These are phyloP conservation scores for Anthrax anthrax DNA, from an alignment of 2,888 invertebrate genomes.

Conservation along the genomic window DNA sequence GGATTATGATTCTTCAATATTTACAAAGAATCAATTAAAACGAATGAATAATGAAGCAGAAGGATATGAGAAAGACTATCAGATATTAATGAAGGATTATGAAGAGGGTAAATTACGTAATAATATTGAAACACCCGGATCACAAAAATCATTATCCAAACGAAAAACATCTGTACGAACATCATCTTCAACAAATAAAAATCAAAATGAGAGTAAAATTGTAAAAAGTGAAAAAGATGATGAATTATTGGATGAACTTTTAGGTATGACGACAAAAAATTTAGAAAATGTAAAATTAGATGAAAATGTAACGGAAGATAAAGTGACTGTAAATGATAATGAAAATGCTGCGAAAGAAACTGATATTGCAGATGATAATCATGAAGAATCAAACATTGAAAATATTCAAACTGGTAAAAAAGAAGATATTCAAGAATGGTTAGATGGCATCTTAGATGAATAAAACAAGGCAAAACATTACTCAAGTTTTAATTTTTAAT, in stretches of 20 bases:
- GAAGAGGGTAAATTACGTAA: constrained; percentile 28
- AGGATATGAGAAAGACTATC: constrained; percentile 22
- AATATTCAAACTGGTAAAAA: not conserved
- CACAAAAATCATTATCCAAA: not conserved
- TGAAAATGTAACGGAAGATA: no score
- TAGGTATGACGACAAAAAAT: no score
- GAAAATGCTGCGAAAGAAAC: no score
- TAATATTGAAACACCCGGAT: constrained; percentile 14
- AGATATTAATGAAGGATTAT: constrained; percentile 22
- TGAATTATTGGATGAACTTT: no score
- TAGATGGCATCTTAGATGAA: not conserved
- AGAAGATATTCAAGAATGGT: not conserved
- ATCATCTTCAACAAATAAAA: not conserved
- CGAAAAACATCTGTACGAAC: no score
- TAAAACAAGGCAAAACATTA: no score
- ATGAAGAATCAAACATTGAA: not conserved
- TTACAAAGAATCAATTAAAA: constrained; percentile 27
- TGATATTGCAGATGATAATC: no score
- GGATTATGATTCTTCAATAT: constrained; percentile 29
- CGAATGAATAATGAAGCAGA: constrained; percentile 26
- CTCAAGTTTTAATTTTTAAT: no score
- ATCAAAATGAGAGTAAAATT: not conserved
- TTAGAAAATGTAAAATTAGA: not conserved
- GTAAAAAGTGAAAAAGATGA: no score
- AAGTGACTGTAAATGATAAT: no score